These are phyloP conservation scores for Hystrix cristata DNA, from an alignment of 2,113 vertebrate species.

Conservation along the genomic window DNA sequence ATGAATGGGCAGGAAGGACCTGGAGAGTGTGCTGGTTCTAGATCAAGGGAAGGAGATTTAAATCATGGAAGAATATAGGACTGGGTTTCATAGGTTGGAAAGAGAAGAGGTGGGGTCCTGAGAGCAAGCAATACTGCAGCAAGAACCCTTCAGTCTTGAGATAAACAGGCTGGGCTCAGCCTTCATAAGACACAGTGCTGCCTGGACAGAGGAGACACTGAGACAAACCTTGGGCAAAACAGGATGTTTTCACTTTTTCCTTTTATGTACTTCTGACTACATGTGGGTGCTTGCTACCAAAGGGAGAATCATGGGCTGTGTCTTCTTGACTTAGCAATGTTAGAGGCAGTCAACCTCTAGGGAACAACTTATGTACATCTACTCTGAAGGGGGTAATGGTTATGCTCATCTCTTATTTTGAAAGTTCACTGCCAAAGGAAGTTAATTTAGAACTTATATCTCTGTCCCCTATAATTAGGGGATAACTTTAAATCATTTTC, in stretches of 20 bases:
- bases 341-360: neutral
- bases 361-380: neutral
- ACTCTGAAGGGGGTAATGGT: neutral
- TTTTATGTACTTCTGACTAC: neutral
- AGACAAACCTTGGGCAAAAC: slow-evolving; percentile 36
- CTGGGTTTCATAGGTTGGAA: neutral
- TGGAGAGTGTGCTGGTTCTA: neutral
- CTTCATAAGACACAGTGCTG: neutral
- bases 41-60: neutral
- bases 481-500: slow-evolving; percentile 6
- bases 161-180: neutral
- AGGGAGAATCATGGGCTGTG: neutral
- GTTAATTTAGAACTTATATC: neutral
- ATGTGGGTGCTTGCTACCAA: neutral
- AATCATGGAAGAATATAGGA: neutral
- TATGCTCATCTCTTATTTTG: neutral
- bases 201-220: neutral
- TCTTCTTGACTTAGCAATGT: neutral
- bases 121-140: neutral
- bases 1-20: neutral
- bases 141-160: neutral
- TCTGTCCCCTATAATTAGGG: neutral
- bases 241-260: neutral
- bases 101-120: neutral
- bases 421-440: neutral